Base-by-base conservation (phyloP, 2,888 invertebrate genomes). In the Tetragonula carbonaria region DNA sequence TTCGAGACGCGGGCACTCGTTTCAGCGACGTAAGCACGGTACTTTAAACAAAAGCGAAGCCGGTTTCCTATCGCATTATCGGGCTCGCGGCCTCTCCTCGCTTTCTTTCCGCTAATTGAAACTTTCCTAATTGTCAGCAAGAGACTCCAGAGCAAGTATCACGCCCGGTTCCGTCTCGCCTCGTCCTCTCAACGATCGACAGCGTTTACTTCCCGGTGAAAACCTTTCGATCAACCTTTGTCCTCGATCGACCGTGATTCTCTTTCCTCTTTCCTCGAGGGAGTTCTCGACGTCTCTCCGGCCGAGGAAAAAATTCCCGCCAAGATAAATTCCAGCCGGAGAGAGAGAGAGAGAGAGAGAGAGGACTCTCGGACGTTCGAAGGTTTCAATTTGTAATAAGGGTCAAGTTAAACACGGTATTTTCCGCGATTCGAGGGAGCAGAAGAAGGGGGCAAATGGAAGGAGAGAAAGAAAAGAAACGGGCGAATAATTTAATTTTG, bases 61-160 rank as follows among this genome's bases (percentile, higher is more conserved):
- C 59, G 21, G 57, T 70, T 71, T 53, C 21, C 75, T 71, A 55
- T 66, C 74, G 70, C 65, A 70, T 70, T 74, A 81, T 81, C 63
- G 53, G 45, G 68, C 57, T 28, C 38, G 4, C 8, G 33, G 51
- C 21, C 45, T 45, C 45, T 59, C 55, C n/a, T 23, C 50, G 14
- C 59, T n/a, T 55, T 50, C 67, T 66, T 65, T 65, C 57, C 33
- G 50, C 66, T 82, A 82, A 82, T 82, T 75, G 81, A 82, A 81
- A 72, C 72, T 62, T 67, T 23, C 21, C 62, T 67, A 75, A 82
- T 81, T 72, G 75, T 57, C 62, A 13, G 6, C 45, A 23, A 62
- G 62, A 38, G 45, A 3, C 8, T 23, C 28, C 62, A 21, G 51
- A 23, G 63, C 21, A 62, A 74, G 74, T 67, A 81, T 71, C 81